These are phyloP conservation scores for Trichacis sp. DNA, from an alignment of 2,888 invertebrate genomes.

Conservation along the genomic window DNA sequence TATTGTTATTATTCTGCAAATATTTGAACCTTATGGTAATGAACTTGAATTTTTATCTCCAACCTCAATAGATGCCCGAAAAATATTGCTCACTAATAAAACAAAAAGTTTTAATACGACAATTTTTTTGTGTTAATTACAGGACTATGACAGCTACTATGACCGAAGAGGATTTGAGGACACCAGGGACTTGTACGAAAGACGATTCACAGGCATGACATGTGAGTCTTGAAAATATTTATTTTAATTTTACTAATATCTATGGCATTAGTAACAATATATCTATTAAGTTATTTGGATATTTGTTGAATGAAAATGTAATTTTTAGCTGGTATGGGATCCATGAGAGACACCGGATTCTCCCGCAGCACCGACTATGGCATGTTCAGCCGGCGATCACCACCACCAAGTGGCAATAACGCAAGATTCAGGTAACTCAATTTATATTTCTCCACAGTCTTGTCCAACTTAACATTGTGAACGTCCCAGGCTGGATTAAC, in stretches of 20 bases:
- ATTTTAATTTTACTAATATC: no score
- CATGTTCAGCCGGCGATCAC: conserved; percentile 87
- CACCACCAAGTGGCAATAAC: conserved; percentile 72
- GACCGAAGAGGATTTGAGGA: conserved; percentile 83
- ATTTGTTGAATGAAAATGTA: no score
- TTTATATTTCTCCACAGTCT: conserved; percentile 42
- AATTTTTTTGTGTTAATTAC: conserved; percentile 58
- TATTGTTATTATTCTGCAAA: no score
- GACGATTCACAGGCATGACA: conserved; percentile 78
- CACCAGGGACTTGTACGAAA: conserved; percentile 83
- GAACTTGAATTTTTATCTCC: no score
- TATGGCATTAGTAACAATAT: no score
- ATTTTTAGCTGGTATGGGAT: conserved; percentile 77
- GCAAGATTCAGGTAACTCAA: conserved; percentile 65
- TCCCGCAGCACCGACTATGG: conserved; percentile 77
- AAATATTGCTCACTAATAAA: no score
- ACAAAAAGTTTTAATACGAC: no score
- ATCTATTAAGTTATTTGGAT: no score
- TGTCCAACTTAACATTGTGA: conserved; percentile 66
- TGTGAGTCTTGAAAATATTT: no score
- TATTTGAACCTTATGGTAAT: no score
- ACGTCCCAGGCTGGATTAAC: no score
- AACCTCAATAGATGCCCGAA: no score
- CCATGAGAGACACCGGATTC: conserved; percentile 76
- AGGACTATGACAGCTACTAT: conserved; percentile 83